Evolutionary conservation across 2,113 vertebrate genomes (phyloP).

Genomic region (Narcine bancroftii): DNA sequence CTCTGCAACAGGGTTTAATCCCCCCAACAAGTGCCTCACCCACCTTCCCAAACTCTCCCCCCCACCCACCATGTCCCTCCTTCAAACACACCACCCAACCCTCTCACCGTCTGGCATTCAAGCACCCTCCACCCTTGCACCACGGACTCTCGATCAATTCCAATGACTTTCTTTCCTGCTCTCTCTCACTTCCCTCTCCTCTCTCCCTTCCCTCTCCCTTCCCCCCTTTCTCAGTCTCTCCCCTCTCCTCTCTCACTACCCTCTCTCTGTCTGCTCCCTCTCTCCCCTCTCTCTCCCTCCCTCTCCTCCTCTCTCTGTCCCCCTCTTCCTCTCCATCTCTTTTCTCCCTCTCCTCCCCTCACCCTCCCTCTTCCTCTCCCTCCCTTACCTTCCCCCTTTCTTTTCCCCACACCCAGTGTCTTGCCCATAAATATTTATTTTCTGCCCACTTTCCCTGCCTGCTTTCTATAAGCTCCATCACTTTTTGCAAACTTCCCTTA

Average conservation of each 20-base stretch:
- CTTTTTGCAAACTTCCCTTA: neutral
- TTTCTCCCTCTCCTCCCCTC: neutral
- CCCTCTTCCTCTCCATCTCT: neutral
- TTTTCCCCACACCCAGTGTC: neutral
- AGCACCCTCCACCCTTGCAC: too few species aligned
- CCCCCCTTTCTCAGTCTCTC: neutral
- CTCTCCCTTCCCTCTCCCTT: neutral
- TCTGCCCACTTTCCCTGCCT: too few species aligned
- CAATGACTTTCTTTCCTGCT: neutral
- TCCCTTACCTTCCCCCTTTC: neutral
- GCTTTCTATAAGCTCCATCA: neutral
- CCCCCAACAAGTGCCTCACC: too few species aligned
- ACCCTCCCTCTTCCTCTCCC: too few species aligned
- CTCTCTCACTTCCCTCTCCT: neutral
- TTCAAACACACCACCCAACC: too few species aligned
- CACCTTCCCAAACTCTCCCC: neutral
- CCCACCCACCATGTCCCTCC: neutral
- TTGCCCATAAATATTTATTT: neutral
- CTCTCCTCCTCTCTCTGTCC: neutral
- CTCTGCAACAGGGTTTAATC: too few species aligned
- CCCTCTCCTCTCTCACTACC: neutral
- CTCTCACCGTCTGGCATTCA: too few species aligned
- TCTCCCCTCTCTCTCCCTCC: neutral
- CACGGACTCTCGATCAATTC: too few species aligned
- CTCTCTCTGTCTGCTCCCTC: neutral